Evolutionary conservation across 2,113 vertebrate genomes (phyloP).

Genomic region (Dinomys branickii): DNA sequence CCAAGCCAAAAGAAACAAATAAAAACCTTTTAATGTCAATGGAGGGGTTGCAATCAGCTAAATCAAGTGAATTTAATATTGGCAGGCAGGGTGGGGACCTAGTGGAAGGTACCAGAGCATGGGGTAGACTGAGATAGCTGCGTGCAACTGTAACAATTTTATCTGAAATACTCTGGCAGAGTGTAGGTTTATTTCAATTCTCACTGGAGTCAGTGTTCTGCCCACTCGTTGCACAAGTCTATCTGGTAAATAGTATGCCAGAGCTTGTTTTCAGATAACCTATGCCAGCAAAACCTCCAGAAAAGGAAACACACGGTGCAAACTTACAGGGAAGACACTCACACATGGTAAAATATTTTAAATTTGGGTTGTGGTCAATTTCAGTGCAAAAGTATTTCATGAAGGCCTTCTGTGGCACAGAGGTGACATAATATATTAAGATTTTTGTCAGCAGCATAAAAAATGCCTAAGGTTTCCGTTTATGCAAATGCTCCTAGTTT

Average conservation of each 20-base stretch:
- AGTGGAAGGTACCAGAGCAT: not conserved
- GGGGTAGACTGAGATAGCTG: not conserved
- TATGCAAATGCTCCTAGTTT: not conserved
- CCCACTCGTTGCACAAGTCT: conserved; percentile 20
- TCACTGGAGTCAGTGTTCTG: conserved; percentile 29
- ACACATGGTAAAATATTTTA: conserved; percentile 39
- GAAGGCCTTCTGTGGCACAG: not conserved
- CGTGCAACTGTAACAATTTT: not conserved
- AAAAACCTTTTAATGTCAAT: conserved; percentile 67
- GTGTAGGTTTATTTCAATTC: conserved; percentile 8
- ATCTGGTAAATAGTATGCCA: not conserved
- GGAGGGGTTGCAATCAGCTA: conserved; percentile 49
- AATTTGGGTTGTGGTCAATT: conserved; percentile 48
- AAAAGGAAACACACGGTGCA: conserved; percentile 28
- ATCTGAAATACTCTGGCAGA: conserved; percentile 43
- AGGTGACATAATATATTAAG: conserved; percentile 46
- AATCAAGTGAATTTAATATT: conserved; percentile 63
- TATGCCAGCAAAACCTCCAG: conserved; percentile 21
- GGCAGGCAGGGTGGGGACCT: not conserved
- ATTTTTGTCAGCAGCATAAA: not conserved
- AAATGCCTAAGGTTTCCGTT: not conserved
- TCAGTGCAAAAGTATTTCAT: conserved; percentile 1
- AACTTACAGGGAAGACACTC: not conserved
- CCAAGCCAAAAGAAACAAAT: conserved; percentile 65
- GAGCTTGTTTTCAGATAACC: conserved; percentile 62